Evolutionary conservation across 1,140 invertebrate genomes (phyloP), one percentile per base, ranked within the genome.

Genomic region (Phymastichus coffea): DNA sequence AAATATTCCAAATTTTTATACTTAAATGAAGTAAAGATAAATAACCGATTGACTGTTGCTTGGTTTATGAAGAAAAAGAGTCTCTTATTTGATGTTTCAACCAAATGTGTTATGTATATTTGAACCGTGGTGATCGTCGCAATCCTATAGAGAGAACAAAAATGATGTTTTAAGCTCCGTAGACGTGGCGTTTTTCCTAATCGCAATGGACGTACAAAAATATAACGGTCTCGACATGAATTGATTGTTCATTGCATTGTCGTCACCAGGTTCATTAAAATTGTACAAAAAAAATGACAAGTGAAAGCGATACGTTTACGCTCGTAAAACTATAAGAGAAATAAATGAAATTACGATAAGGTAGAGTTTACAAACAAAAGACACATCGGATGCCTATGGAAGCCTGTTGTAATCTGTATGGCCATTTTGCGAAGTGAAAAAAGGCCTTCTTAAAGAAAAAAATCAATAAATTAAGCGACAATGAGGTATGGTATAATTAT

Each of bases 71-170:
- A 19, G n/a, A n/a, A n/a, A 58, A 53, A 25, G 46, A 52, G 40
- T 53, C 53, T 52, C 55, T 59, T 53, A 53, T 52, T 59, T 59
- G 33, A 52, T 59, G 57, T 59, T 59, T n/a, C n/a, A 48, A 38
- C 20, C 40, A 9, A 51, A 7, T 51, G 46, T 46, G 48, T 46
- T 59, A 41, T 46, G 22, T 52, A 59, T 59, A 53, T 59, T 44
- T 52, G 40, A 46, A 22, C 41, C 14, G 40, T 43, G 26, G 53
- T 49, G 17, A 61, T 55, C 52, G 33, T 55, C 46, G 37, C 52
- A 51, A 49, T 55, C 44, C 44, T 47, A 54, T 41, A 41, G 22
- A 51, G 10, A 37, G 41, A 38, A n/a, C 44, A 9, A 43, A 38
- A 53, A 54, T 38, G 20, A 40, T 59, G 20, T 30, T 60, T 60